phyloP scores from a whole-genome alignment of 1,140 invertebrate species.

The Drosophila guanche region DNA sequence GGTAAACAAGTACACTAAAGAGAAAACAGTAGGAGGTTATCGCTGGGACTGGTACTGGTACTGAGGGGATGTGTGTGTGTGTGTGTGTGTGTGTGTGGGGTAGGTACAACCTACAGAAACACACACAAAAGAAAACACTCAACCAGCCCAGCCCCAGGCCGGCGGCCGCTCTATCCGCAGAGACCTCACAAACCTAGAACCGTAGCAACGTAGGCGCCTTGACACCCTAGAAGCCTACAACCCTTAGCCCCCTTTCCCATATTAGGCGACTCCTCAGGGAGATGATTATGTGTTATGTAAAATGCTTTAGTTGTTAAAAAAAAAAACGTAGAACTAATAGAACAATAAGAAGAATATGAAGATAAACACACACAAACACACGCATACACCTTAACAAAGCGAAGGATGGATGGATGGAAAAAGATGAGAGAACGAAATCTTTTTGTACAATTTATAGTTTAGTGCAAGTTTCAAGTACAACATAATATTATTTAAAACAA shows the following conservation, averaged over 20 bases:
- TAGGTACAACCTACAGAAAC: conserved; percentile 1
- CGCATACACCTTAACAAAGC: conserved; percentile 27
- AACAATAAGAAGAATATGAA: not conserved
- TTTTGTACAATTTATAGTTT: conserved; percentile 69
- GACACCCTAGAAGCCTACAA: no score
- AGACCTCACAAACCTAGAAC: no score
- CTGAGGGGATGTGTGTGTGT: not conserved
- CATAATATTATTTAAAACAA: conserved; percentile 48
- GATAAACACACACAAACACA: conserved; percentile 6
- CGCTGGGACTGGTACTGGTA: not conserved
- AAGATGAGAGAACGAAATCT: conserved; percentile 36
- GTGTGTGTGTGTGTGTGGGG: conserved; percentile 2
- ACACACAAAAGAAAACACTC: not conserved
- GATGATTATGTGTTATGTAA: conserved; percentile 34
- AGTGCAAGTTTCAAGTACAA: conserved; percentile 61
- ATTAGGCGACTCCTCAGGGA: no score
- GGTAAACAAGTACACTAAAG: conserved; percentile 19
- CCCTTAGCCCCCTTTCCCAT: no score
- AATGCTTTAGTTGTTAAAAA: conserved; percentile 37
- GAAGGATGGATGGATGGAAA: conserved; percentile 8
- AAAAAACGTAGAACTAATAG: conserved; percentile 6
- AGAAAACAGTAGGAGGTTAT: not conserved
- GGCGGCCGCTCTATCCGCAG: no score
- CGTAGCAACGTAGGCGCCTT: no score
- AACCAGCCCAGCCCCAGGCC: no score